Conservation (phyloP, 2,888 invertebrate genomes). For the Sympetrum striolatum region DNA sequence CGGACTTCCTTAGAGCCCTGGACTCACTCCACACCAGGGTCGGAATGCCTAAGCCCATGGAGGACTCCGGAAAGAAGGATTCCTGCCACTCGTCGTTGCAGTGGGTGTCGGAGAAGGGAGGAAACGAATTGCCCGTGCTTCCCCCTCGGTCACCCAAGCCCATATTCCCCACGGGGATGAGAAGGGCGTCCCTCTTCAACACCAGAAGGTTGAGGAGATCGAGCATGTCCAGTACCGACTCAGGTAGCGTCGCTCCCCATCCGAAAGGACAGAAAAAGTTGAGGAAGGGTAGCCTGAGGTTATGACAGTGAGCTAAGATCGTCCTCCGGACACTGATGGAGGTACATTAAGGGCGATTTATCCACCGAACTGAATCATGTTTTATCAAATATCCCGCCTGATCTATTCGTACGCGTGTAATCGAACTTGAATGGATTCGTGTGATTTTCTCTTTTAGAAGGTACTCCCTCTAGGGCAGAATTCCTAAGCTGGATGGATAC, state of each 20-base stretch:
- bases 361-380: no score
- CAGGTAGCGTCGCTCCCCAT: neutral
- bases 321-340: no score
- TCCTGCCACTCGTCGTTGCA: neutral
- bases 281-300: neutral
- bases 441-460: no score
- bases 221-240: constrained; percentile 26
- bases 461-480: no score
- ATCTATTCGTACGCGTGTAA: no score
- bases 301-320: neutral
- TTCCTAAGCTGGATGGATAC: no score
- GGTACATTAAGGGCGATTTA: no score
- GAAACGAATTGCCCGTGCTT: neutral
- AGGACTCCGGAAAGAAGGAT: neutral
- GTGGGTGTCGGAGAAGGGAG: constrained; percentile 19
- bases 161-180: constrained; percentile 13
- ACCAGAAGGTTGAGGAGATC: neutral
- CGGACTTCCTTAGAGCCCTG: constrained; percentile 79
- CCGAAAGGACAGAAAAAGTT: constrained; percentile 3
- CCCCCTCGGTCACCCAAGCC: neutral
- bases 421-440: no score
- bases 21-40: constrained; percentile 70
- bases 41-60: constrained; percentile 47
- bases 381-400: no score
- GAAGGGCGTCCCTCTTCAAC: constrained; percentile 16